Conservation (phyloP, 2,797 vertebrate genomes). For the Choloepus didactylus region DNA sequence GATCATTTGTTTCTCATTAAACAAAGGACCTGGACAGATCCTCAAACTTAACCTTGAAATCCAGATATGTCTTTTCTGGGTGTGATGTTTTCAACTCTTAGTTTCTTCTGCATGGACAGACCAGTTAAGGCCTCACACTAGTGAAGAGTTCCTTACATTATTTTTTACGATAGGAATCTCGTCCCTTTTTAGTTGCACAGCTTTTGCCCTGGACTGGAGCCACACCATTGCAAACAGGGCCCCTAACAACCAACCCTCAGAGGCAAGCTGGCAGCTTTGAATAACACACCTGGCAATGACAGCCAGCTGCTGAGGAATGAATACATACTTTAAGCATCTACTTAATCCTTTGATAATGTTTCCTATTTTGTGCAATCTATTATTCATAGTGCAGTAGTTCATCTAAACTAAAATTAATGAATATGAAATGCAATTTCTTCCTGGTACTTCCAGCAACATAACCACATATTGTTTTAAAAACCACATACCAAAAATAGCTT, state of each 20-base stretch:
- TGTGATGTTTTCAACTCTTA: not conserved
- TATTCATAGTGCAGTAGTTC: slow-evolving; percentile 65
- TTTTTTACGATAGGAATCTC: slow-evolving; percentile 43
- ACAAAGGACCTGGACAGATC: not conserved
- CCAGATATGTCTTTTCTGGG: not conserved
- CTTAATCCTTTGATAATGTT: slow-evolving; percentile 63
- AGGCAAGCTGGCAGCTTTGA: slow-evolving; percentile 62
- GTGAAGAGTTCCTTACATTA: slow-evolving; percentile 42
- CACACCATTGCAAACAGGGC: not conserved
- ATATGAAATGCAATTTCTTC: slow-evolving; percentile 34
- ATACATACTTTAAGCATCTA: slow-evolving; percentile 39
- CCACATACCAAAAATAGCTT: slow-evolving; percentile 23
- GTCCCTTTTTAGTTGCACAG: slow-evolving; percentile 22
- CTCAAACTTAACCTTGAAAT: not conserved
- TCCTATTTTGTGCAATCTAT: slow-evolving; percentile 64
- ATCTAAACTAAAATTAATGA: slow-evolving; percentile 63
- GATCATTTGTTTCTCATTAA: not conserved
- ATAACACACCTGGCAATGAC: not conserved
- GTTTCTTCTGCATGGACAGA: slow-evolving; percentile 13
- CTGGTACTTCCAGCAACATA: not conserved
- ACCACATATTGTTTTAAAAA: slow-evolving; percentile 29
- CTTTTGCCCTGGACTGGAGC: slow-evolving; percentile 55
- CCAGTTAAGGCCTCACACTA: slow-evolving; percentile 5
- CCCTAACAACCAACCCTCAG: slow-evolving; percentile 24
- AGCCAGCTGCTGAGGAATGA: slow-evolving; percentile 42